Evolutionary conservation across 2,888 invertebrate genomes (phyloP).

Genomic region (Caenorhabditis plicata): DNA sequence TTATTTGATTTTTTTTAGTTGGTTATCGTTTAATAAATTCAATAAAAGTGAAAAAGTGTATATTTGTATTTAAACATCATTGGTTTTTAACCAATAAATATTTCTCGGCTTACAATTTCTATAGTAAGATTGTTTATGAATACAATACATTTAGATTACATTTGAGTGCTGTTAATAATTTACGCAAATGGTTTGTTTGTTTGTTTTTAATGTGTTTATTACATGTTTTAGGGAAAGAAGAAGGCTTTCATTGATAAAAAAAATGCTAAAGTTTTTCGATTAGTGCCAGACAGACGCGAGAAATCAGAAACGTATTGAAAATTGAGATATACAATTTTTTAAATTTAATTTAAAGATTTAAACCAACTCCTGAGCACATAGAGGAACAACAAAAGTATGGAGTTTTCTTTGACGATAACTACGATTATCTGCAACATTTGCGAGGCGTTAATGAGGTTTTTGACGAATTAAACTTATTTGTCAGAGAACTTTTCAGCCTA

Average conservation of each 20-base stretch:
- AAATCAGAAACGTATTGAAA: conserved; percentile 10
- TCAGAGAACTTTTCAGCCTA: conserved; percentile 17
- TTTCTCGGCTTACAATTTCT: neutral
- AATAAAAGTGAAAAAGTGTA: neutral
- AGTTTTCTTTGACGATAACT: conserved; percentile 89
- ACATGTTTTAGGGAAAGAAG: conserved; percentile 40
- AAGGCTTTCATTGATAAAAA: conserved; percentile 82
- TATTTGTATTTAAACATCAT: conserved; percentile 4
- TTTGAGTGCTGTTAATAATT: neutral
- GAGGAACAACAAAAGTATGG: conserved; percentile 79
- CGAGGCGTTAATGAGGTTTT: conserved; percentile 67
- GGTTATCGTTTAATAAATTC: neutral
- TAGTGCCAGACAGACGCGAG: conserved; percentile 75
- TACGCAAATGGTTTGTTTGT: neutral
- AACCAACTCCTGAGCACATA: conserved; percentile 39
- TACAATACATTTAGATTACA: neutral
- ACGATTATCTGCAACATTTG: conserved; percentile 90
- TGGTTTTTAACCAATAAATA: conserved; percentile 1
- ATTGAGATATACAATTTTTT: too few species aligned
- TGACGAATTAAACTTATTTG: neutral
- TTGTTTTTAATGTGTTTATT: conserved; percentile 5
- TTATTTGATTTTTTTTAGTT: conserved; percentile 8
- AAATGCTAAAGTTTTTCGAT: conserved; percentile 84
- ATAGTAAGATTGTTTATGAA: neutral
- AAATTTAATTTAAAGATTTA: conserved; percentile 16